These are phyloP conservation scores for Anastrepha ludens DNA, from an alignment of 1,140 invertebrate genomes.

Conservation along the genomic window DNA sequence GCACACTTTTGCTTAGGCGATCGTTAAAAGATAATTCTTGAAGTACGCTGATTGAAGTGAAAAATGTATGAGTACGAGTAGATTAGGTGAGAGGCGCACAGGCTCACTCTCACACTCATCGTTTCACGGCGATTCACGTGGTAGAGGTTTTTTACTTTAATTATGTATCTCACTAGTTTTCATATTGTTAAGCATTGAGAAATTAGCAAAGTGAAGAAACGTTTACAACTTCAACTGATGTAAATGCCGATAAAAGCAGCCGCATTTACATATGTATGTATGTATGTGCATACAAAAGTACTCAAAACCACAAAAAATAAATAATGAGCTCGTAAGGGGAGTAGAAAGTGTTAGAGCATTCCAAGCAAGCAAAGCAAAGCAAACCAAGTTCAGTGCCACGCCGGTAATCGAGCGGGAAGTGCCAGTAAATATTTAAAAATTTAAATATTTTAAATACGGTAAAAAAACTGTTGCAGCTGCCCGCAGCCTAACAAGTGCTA, in stretches of 20 bases:
- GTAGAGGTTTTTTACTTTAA: too few relatives aligned
- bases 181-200: neutral
- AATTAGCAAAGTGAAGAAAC: slow-evolving; percentile 2
- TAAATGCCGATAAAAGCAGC: neutral
- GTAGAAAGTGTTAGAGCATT: neutral
- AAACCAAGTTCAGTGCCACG: neutral
- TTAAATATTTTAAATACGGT: neutral
- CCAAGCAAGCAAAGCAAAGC: neutral
- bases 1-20: neutral
- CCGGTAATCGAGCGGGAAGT: neutral
- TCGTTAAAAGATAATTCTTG: slow-evolving; percentile 21
- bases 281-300: neutral
- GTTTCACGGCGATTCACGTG: too few relatives aligned
- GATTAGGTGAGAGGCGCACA: neutral
- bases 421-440: neutral
- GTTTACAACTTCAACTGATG: neutral
- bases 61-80: neutral
- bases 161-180: neutral
- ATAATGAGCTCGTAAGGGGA: neutral
- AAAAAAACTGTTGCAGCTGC: too few relatives aligned
- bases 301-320: neutral
- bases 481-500: too few relatives aligned
- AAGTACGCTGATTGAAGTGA: slow-evolving; percentile 9
- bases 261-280: neutral
- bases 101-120: neutral